Conservation (phyloP, 2,797 vertebrate genomes). For the Poeciliopsis gracilis region DNA sequence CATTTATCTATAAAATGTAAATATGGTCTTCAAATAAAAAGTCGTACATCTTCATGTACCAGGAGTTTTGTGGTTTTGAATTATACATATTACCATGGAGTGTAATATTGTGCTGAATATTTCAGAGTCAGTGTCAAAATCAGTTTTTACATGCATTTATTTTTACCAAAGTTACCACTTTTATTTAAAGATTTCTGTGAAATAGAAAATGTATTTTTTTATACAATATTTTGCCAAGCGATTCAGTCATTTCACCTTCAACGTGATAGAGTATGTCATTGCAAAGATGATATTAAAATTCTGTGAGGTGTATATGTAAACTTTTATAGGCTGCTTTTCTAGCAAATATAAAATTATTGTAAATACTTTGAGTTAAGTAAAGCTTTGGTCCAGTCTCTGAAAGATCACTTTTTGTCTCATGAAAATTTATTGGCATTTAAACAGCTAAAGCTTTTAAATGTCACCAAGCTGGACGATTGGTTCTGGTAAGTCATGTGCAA, state of each 20-base stretch:
- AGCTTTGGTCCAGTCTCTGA: neutral
- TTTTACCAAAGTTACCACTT: too few relatives aligned
- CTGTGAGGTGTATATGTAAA: neutral
- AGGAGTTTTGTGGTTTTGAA: neutral
- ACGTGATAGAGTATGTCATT: neutral
- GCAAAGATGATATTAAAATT: neutral
- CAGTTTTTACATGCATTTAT: neutral
- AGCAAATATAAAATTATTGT: neutral
- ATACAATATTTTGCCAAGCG: neutral
- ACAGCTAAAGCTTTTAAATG: slow-evolving; percentile 4
- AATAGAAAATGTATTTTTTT: neutral
- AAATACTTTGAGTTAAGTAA: neutral
- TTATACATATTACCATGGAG: neutral
- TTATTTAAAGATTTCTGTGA: neutral
- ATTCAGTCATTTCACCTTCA: neutral
- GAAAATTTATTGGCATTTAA: neutral
- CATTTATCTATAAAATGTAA: neutral
- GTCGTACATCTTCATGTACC: neutral
- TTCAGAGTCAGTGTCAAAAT: neutral
- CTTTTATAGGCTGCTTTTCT: neutral
- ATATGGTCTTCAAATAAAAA: neutral
- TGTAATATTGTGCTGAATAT: neutral
- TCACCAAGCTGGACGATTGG: neutral
- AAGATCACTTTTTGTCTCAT: neutral
- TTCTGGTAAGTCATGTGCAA: slow-evolving; percentile 6